phyloP scores from a whole-genome alignment of 2,113 vertebrate genomes.

The Pungitius pungitius region DNA sequence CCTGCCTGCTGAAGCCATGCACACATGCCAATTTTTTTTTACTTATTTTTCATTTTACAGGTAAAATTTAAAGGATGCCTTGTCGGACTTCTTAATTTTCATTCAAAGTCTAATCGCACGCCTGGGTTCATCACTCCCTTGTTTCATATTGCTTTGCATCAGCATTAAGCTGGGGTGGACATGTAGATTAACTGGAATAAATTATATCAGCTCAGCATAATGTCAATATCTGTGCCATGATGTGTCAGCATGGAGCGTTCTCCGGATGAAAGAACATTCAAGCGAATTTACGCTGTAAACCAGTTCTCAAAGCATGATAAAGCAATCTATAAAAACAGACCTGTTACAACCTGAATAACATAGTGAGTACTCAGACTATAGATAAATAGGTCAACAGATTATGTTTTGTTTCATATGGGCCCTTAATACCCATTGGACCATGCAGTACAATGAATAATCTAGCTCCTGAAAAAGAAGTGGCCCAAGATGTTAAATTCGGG shows the following conservation, averaged over 20 bases:
- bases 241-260: constrained; percentile 31
- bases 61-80: constrained; percentile 1
- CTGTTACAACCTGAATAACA: constrained; percentile 17
- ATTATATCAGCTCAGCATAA: constrained; percentile 32
- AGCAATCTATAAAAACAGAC: constrained; percentile 2
- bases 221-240: constrained; percentile 42
- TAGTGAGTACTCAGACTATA: not conserved
- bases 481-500: constrained; percentile 17
- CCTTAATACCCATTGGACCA: constrained; percentile 4
- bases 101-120: constrained; percentile 31
- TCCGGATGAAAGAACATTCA: constrained; percentile 15
- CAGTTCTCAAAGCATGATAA: constrained; percentile 8
- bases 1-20: constrained; percentile 24
- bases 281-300: not conserved
- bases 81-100: not conserved
- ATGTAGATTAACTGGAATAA: constrained; percentile 20
- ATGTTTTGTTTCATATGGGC: constrained; percentile 1
- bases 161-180: constrained; percentile 13
- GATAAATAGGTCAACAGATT: constrained; percentile 45
- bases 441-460: constrained; percentile 25
- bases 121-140: not conserved
- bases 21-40: not conserved
- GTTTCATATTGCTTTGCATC: constrained; percentile 13
- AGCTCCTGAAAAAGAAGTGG: constrained; percentile 31
- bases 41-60: constrained; percentile 21